These are phyloP conservation scores for Sepiola atlantica DNA, from an alignment of 2,888 invertebrate species.

Conservation along the genomic window DNA sequence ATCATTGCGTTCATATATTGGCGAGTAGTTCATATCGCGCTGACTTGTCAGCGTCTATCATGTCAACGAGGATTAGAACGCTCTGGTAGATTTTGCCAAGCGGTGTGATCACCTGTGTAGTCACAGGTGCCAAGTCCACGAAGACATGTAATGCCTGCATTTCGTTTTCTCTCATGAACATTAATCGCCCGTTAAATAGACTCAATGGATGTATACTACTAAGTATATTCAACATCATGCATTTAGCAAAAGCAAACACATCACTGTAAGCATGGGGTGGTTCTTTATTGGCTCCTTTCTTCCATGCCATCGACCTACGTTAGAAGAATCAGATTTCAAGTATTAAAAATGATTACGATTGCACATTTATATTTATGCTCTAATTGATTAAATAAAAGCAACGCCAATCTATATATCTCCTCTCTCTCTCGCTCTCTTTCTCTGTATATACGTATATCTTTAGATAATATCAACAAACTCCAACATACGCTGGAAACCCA, in stretches of 20 bases:
- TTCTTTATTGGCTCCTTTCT: background rate
- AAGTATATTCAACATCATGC: background rate
- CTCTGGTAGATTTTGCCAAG: background rate
- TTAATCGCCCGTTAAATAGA: background rate
- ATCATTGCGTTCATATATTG: slow-evolving; percentile 7
- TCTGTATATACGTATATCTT: too few relatives aligned
- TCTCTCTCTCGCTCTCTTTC: too few relatives aligned
- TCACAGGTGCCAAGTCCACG: slow-evolving; percentile 4
- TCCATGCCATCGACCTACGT: too few relatives aligned
- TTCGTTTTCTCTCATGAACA: background rate
- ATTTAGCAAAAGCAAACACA: background rate
- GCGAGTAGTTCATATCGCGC: background rate
- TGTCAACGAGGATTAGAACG: background rate
- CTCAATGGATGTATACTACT: background rate
- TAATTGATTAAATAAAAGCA: too few relatives aligned
- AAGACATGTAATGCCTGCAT: background rate
- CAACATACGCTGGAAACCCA: too few relatives aligned
- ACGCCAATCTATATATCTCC: too few relatives aligned
- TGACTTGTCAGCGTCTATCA: background rate
- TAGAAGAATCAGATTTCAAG: too few relatives aligned
- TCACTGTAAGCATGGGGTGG: background rate
- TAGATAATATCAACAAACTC: too few relatives aligned
- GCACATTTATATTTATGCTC: too few relatives aligned
- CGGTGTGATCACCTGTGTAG: background rate
- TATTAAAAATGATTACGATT: too few relatives aligned